These are phyloP conservation scores for Dione vanillae DNA, from an alignment of 2,888 invertebrate genomes.

Conservation along the genomic window DNA sequence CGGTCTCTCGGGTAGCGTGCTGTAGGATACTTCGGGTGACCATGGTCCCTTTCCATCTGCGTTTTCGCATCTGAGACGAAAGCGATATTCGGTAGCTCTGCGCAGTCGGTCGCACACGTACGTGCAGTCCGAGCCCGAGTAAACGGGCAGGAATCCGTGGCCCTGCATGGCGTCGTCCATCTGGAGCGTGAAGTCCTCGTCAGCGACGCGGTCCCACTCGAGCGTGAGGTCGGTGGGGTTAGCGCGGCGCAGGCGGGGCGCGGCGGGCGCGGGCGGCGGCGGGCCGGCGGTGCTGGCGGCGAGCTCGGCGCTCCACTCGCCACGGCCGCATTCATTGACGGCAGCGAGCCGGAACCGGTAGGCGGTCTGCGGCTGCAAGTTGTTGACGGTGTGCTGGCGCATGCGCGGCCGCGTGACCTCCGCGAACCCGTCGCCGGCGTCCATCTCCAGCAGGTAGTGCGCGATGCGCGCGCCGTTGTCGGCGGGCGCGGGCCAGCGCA, in stretches of 20 bases:
- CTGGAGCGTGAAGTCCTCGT: constrained; percentile 92
- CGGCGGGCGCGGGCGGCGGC: constrained; percentile 90
- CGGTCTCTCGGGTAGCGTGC: constrained; percentile 92
- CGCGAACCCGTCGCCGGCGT: constrained; percentile 88
- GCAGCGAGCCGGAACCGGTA: constrained; percentile 94
- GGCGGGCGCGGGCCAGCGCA: constrained; percentile 88
- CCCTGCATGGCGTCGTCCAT: constrained; percentile 89
- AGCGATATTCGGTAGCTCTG: constrained; percentile 91
- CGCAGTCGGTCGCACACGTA: constrained; percentile 88
- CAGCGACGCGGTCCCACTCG: constrained; percentile 90
- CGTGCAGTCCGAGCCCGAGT: constrained; percentile 89
- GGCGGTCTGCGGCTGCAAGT: constrained; percentile 90
- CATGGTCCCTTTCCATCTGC: constrained; percentile 93
- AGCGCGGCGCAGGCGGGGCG: constrained; percentile 88
- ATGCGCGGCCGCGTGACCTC: constrained; percentile 90
- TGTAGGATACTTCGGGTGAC: constrained; percentile 91
- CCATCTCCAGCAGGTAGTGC: constrained; percentile 91
- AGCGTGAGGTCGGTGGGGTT: constrained; percentile 87
- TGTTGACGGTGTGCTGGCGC: constrained; percentile 89
- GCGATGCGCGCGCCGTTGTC: constrained; percentile 92
- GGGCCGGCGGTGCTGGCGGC: constrained; percentile 90
- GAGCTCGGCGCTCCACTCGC: constrained; percentile 88
- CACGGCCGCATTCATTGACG: constrained; percentile 91
- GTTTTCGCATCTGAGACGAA: constrained; percentile 92
- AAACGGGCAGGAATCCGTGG: constrained; percentile 91